These are phyloP conservation scores for Hippolais icterina DNA, from an alignment of 2,113 vertebrate genomes.

Conservation along the genomic window DNA sequence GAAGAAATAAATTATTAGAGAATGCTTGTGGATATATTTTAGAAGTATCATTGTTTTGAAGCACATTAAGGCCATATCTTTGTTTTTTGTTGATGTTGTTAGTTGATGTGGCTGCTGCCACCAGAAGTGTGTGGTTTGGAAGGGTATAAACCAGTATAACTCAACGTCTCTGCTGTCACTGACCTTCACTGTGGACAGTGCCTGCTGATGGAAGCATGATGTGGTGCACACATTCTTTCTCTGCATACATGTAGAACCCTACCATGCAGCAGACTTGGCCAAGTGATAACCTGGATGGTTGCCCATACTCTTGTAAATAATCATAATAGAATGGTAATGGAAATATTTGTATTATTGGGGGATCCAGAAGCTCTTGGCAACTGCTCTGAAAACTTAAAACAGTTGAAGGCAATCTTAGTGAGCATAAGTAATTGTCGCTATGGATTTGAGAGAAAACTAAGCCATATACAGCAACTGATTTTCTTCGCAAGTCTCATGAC, in stretches of 20 bases:
- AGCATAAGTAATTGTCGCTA: background rate
- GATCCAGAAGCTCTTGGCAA: background rate
- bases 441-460: background rate
- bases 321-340: background rate
- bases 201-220: background rate
- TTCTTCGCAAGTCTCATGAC: background rate
- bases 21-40: background rate
- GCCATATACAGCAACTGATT: fast-evolving
- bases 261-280: fast-evolving
- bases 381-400: background rate
- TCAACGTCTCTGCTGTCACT: background rate
- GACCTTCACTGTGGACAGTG: background rate
- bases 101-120: background rate
- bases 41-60: background rate
- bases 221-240: background rate
- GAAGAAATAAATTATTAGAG: background rate
- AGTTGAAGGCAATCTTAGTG: background rate
- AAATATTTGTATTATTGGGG: background rate
- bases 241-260: background rate
- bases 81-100: background rate
- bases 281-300: background rate
- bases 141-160: background rate
- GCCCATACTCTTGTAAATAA: background rate
- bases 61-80: background rate
- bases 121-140: fast-evolving